Percentiles rank a stretch among this genome's conserved stretches.
phyloP scores from a whole-genome alignment of 35 echinoderm and acorn worm species.

The Eucidaris tribuloides region DNA sequence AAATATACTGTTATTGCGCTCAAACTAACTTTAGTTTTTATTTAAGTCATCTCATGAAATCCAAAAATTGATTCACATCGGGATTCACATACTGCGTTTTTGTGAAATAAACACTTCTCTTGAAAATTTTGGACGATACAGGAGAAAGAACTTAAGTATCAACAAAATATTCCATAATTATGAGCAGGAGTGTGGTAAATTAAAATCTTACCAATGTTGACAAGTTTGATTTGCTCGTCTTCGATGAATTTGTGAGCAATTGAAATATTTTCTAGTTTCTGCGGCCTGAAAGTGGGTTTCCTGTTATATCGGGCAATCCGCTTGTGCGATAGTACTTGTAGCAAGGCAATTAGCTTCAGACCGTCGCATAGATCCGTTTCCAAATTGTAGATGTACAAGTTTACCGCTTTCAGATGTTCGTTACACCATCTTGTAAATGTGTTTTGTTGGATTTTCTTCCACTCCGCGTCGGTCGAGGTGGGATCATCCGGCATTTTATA shows the following conservation, averaged over 20 bases:
- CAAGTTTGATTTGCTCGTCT: conserved; percentile 64
- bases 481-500: conserved; percentile 67
- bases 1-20: no score
- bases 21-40: no score
- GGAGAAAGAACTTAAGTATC: no score
- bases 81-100: no score
- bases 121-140: no score
- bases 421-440: conserved; percentile 88
- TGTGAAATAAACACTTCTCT: no score
- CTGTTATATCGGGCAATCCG: conserved; percentile 52
- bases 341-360: conserved; percentile 49
- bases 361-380: conserved; percentile 70
- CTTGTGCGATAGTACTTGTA: conserved; percentile 67
- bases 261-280: conserved; percentile 75
- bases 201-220: conserved; percentile 84
- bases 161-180: no score
- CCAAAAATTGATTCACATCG: no score
- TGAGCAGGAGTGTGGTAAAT: no score
- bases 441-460: conserved; percentile 89
- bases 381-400: conserved; percentile 41
- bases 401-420: conserved; percentile 70
- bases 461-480: conserved; percentile 43
- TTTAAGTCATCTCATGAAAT: no score
- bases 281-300: conserved; percentile 57
- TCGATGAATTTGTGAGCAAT: conserved; percentile 62